These are phyloP conservation scores for Vesta saturnalis DNA, from an alignment of 2,888 invertebrate genomes.

Conservation along the genomic window DNA sequence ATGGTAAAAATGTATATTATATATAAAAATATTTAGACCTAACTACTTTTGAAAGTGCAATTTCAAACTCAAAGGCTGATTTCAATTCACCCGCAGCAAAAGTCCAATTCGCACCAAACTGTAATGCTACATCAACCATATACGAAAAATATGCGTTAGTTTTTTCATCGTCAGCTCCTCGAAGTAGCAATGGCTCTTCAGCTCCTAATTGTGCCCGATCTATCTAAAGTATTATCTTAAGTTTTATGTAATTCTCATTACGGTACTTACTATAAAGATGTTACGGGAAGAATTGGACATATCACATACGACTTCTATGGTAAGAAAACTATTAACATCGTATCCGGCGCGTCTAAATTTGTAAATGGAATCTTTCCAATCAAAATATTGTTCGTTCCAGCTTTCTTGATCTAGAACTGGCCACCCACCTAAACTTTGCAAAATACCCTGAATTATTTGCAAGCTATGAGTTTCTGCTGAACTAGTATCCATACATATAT, in stretches of 20 bases:
- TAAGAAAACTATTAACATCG: conserved; percentile 36
- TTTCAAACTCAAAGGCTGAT: conserved; percentile 63
- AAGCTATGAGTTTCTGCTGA: conserved; percentile 66
- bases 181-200: conserved; percentile 51
- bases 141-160: conserved; percentile 65
- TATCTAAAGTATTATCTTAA: conserved; percentile 14
- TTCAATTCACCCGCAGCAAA: conserved; percentile 69
- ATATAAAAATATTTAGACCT: neutral
- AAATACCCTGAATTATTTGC: conserved; percentile 62
- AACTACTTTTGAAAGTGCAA: conserved; percentile 25
- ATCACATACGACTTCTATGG: conserved; percentile 36
- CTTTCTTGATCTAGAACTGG: conserved; percentile 78
- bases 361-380: conserved; percentile 39
- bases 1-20: conserved; percentile 18
- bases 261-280: conserved; percentile 38
- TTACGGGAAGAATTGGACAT: conserved; percentile 40
- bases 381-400: conserved; percentile 67
- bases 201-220: conserved; percentile 52
- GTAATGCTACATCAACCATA: conserved; percentile 81
- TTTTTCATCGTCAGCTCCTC: conserved; percentile 18
- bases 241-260: neutral
- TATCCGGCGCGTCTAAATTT: conserved; percentile 39
- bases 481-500: conserved; percentile 25
- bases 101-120: conserved; percentile 78
- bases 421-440: conserved; percentile 82